Evolutionary conservation across 2,113 vertebrate genomes (phyloP).

Genomic region (Stercorarius parasiticus): DNA sequence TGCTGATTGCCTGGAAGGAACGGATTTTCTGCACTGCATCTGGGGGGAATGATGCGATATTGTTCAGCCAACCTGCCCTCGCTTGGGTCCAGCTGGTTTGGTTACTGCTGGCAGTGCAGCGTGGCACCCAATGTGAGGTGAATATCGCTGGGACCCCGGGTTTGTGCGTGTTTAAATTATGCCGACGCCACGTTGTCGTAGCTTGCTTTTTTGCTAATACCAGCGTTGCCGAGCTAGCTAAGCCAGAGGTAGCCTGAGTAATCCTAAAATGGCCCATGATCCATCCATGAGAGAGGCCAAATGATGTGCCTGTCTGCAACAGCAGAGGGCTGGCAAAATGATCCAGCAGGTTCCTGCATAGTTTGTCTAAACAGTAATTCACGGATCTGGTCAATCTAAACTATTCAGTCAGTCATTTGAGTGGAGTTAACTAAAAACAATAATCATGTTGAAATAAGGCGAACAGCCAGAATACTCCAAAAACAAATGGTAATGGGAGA

Average conservation of each 20-base stretch:
- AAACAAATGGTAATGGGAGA: neutral
- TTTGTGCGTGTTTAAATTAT: neutral
- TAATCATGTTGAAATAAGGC: neutral
- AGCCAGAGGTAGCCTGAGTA: neutral
- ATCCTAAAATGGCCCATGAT: neutral
- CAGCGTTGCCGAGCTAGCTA: neutral
- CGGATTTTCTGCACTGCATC: neutral
- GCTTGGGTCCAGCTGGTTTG: neutral
- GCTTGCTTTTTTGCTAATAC: neutral
- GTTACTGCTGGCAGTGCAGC: neutral
- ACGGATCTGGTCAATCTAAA: neutral
- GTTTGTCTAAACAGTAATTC: neutral
- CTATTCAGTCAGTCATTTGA: neutral
- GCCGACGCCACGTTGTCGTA: neutral
- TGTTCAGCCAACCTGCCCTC: neutral
- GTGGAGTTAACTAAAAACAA: neutral
- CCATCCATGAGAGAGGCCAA: neutral
- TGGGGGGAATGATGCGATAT: accelerated
- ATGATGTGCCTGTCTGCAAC: neutral
- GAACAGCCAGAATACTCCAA: neutral
- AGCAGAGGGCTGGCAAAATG: neutral
- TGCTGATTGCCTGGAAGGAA: neutral
- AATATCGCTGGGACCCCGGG: too few species aligned
- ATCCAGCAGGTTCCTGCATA: neutral
- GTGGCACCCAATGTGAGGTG: too few species aligned